A percentile compares a stretch with the other conserved stretches of the same genome.
phyloP scores from a whole-genome alignment of 2,113 vertebrate species.

The Spheniscus mendiculus region DNA sequence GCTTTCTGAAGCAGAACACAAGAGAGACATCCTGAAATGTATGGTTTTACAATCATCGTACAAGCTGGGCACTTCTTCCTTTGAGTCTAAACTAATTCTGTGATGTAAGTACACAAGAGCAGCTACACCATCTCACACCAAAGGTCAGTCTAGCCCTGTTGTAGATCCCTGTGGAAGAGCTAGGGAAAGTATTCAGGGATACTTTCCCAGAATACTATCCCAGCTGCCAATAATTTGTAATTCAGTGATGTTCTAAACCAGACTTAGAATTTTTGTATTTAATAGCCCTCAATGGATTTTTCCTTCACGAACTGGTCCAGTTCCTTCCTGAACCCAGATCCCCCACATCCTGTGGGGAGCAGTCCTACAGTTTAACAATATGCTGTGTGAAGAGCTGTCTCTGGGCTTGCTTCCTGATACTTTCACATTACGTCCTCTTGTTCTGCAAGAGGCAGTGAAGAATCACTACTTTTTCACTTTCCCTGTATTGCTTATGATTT shows the following conservation, averaged over 20 bases:
- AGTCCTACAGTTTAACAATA: not conserved
- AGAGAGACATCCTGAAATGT: not conserved
- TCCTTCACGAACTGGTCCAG: not conserved
- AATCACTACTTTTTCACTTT: not conserved
- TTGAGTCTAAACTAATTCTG: not conserved
- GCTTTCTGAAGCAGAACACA: not conserved
- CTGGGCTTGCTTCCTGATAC: not conserved
- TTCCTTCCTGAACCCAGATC: not conserved
- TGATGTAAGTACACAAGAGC: not conserved
- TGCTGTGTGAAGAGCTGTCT: not conserved
- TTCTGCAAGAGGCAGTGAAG: not conserved
- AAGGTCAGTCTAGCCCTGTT: not conserved
- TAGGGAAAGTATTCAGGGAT: slow-evolving; percentile 3
- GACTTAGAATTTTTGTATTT: not conserved
- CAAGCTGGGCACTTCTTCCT: not conserved
- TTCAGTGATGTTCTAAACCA: slow-evolving; percentile 1
- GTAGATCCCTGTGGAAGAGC: not conserved
- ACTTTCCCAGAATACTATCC: slow-evolving; percentile 30
- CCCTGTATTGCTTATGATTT: not conserved
- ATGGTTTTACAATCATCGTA: not conserved
- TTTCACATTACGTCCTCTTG: not conserved
- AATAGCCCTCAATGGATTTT: slow-evolving; percentile 26
- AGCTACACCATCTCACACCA: not conserved
- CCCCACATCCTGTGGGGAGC: not conserved
- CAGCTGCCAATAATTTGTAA: slow-evolving; percentile 41